Evolutionary conservation across 2,113 vertebrate species (phyloP).

Genomic region (Ardeotis arabs): DNA sequence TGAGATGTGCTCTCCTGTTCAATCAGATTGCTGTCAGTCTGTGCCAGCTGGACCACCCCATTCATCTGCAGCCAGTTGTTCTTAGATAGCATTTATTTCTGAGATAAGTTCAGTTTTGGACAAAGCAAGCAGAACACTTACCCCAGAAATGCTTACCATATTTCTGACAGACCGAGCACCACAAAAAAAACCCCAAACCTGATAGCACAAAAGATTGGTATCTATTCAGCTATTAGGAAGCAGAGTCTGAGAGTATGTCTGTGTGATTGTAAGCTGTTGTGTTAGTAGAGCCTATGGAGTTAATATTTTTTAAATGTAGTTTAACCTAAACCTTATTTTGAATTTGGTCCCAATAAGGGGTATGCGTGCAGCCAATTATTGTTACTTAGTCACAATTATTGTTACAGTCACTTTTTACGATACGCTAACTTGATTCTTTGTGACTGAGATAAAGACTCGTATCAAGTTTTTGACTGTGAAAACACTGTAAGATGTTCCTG

Average conservation of each 20-base stretch:
- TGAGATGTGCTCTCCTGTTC: neutral
- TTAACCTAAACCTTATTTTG: neutral
- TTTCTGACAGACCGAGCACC: neutral
- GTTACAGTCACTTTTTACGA: neutral
- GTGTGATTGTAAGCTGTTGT: neutral
- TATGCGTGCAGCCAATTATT: neutral
- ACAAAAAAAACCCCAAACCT: neutral
- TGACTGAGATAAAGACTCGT: neutral
- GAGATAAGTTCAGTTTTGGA: neutral
- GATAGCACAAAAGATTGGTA: fast-evolving
- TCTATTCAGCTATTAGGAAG: neutral
- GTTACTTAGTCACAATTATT: neutral
- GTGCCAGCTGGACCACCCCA: neutral
- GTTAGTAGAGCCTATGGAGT: neutral
- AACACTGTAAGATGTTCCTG: neutral
- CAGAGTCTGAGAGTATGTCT: fast-evolving
- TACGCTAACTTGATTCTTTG: neutral
- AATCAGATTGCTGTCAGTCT: neutral
- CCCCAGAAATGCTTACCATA: fast-evolving
- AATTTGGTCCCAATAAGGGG: fast-evolving
- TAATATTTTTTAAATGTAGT: neutral
- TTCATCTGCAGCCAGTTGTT: neutral
- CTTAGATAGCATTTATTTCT: neutral
- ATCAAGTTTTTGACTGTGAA: neutral
- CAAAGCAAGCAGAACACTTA: neutral